A percentile compares a stretch with the other conserved stretches of the same genome.
phyloP scores from a whole-genome alignment of 37 sponge, comb jelly and placozoan genomes.

The Hormiphora californensis region DNA sequence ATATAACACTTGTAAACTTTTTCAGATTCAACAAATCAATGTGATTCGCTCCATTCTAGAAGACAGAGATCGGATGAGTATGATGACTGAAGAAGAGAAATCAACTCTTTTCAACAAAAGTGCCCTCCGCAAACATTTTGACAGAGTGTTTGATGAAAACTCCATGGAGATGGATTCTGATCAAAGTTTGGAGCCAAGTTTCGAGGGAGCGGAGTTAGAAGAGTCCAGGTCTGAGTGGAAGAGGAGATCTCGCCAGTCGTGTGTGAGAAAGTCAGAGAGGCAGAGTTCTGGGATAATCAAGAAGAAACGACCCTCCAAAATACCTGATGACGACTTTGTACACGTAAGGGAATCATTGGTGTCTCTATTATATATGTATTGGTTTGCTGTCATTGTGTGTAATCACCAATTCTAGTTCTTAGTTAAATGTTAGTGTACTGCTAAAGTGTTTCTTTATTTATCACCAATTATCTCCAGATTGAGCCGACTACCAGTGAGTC shows the following conservation, averaged over 20 bases:
- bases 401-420: not conserved
- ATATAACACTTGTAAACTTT: not conserved
- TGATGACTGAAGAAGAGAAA: constrained; percentile 67
- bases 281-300: not conserved
- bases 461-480: not conserved
- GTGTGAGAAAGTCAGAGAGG: constrained; percentile 31
- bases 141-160: constrained; percentile 29
- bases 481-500: constrained; percentile 5
- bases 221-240: constrained; percentile 42
- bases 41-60: constrained; percentile 70
- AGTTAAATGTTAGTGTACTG: not conserved
- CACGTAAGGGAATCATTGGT: too few species aligned
- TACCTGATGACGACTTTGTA: not conserved
- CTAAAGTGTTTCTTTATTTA: not conserved
- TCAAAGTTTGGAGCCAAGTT: constrained; percentile 49
- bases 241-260: constrained; percentile 1
- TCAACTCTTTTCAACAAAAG: constrained; percentile 60
- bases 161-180: constrained; percentile 41
- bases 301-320: not conserved
- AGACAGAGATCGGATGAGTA: constrained; percentile 60
- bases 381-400: not conserved
- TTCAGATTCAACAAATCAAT: constrained; percentile 69
- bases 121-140: not conserved
- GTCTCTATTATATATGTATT: not conserved
- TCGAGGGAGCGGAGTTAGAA: constrained; percentile 30